phyloP scores from a whole-genome alignment of 2,113 vertebrate species.

The Ictidomys tridecemlineatus region DNA sequence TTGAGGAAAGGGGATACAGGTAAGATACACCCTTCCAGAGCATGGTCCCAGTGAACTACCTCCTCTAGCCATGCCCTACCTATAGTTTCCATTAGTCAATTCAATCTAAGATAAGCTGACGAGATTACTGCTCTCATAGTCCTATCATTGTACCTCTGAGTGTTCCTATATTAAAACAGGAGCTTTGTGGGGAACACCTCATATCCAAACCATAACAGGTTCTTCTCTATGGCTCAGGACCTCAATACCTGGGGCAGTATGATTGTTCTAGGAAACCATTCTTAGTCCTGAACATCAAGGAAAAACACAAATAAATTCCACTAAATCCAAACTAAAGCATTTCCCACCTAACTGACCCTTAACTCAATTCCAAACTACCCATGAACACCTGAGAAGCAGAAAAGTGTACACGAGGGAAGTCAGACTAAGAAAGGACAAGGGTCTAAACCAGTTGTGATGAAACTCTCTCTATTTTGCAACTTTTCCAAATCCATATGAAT shows the following conservation, averaged over 20 bases:
- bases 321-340: not conserved
- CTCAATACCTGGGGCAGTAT: not conserved
- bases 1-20: too few species aligned
- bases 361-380: not conserved
- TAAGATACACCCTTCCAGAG: not conserved
- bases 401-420: not conserved
- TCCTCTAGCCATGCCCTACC: not conserved
- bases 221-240: not conserved
- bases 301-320: not conserved
- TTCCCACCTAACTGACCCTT: not conserved
- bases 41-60: not conserved
- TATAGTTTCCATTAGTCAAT: not conserved
- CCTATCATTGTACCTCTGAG: not conserved
- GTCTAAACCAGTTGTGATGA: not conserved
- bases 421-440: not conserved
- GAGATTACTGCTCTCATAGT: not conserved
- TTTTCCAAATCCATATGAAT: not conserved
- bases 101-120: not conserved
- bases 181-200: not conserved
- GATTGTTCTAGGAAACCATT: not conserved
- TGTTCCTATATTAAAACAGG: not conserved
- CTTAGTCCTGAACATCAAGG: not conserved
- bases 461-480: not conserved
- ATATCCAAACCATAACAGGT: not conserved
- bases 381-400: not conserved